Percentiles rank a stretch among this genome's conserved stretches.
Evolutionary conservation across 2,113 vertebrate species (phyloP).

Genomic region (Cephalopterus ornatus): DNA sequence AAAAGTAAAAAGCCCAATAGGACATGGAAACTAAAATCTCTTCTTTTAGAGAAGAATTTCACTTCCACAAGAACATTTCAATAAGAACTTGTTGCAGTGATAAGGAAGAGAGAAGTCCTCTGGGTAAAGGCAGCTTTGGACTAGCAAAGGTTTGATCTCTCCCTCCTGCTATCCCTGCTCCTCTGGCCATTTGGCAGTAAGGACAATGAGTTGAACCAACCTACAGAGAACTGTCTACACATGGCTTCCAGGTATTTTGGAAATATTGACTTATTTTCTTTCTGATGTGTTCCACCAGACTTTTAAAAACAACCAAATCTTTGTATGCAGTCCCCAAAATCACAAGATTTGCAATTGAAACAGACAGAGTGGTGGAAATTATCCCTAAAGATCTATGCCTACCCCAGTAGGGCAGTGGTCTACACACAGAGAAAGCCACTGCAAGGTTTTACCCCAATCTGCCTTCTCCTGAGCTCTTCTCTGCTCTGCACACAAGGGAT

Average conservation of each 20-base stretch:
- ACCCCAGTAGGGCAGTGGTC: neutral
- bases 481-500: neutral
- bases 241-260: neutral
- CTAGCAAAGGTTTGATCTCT: neutral
- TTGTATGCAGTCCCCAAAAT: neutral
- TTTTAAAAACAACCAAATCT: neutral
- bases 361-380: neutral
- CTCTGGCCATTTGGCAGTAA: neutral
- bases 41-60: neutral
- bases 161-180: neutral
- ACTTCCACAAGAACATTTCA: neutral
- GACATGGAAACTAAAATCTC: neutral
- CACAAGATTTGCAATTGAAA: neutral
- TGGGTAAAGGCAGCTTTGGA: neutral
- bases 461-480: neutral
- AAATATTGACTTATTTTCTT: neutral
- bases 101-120: neutral
- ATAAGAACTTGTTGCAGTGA: neutral
- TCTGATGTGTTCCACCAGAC: neutral
- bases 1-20: neutral
- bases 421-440: neutral
- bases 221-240: neutral
- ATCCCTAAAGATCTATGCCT: neutral
- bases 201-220: neutral
- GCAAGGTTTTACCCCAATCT: neutral